Percentiles rank a stretch among this genome's conserved stretches.
Conservation (phyloP, 1,140 invertebrate species). For the Pogonomyrmex californicus region DNA sequence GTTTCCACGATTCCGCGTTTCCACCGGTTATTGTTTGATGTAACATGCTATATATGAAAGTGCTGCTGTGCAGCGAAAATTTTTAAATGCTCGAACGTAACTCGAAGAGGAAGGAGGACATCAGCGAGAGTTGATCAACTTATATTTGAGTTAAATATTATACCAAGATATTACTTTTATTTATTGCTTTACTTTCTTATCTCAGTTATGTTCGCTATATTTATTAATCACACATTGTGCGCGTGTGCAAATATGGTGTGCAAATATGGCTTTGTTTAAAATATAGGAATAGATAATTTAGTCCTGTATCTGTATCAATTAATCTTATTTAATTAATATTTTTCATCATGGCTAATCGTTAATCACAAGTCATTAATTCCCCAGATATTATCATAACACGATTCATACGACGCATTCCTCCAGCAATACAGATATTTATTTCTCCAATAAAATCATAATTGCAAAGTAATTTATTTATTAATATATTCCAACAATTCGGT, state of each 20-base stretch:
- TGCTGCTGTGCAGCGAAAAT: background rate
- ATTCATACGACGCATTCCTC: background rate
- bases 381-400: slow-evolving; percentile 3
- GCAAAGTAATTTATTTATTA: slow-evolving; percentile 11
- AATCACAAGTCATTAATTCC: slow-evolving; percentile 26
- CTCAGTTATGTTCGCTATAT: background rate
- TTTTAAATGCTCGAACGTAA: background rate
- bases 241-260: no score
- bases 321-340: slow-evolving; percentile 31
- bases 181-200: background rate
- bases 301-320: slow-evolving; percentile 27
- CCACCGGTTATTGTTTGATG: slow-evolving; percentile 38
- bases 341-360: slow-evolving; percentile 22
- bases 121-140: slow-evolving; percentile 7
- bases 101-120: background rate
- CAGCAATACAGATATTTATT: background rate
- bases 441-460: background rate
- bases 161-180: slow-evolving; percentile 5
- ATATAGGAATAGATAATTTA: slow-evolving; percentile 28
- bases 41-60: background rate
- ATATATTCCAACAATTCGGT: slow-evolving; percentile 20
- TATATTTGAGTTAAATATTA: slow-evolving; percentile 1
- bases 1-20: slow-evolving; percentile 47
- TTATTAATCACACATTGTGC: background rate
- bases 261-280: background rate